These are phyloP conservation scores for Drosophila peninsularis DNA, from an alignment of 2,888 invertebrate species.

Conservation along the genomic window DNA sequence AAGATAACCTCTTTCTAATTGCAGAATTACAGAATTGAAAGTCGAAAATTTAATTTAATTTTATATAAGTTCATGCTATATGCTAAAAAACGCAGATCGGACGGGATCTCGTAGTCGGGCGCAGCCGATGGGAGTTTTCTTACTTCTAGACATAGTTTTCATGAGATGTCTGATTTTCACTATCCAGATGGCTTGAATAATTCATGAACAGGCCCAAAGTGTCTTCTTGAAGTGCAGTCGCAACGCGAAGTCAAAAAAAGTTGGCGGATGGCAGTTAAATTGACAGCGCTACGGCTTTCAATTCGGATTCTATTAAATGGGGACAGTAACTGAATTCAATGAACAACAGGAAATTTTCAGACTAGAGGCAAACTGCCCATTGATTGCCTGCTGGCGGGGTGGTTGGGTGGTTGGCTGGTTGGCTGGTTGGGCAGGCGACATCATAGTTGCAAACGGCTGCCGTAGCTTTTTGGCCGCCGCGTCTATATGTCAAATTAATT, in stretches of 20 bases:
- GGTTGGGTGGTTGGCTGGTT: background rate
- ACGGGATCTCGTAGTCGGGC: no score
- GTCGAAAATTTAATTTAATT: no score
- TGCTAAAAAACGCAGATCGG: no score
- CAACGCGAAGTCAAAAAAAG: background rate
- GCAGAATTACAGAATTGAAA: no score
- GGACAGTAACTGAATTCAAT: slow-evolving; percentile 8
- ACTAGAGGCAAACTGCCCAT: slow-evolving; percentile 11
- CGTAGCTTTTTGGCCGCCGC: slow-evolving; percentile 51
- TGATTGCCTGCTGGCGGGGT: slow-evolving; percentile 1
- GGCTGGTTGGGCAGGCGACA: slow-evolving; percentile 17
- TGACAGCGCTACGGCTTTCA: background rate
- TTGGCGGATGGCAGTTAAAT: background rate
- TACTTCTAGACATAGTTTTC: background rate
- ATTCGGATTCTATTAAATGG: slow-evolving; percentile 6
- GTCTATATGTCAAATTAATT: slow-evolving; percentile 78
- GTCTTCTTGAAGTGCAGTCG: background rate
- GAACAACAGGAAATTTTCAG: slow-evolving; percentile 15
- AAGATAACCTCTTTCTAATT: no score
- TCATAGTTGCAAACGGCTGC: slow-evolving; percentile 52
- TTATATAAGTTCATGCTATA: no score
- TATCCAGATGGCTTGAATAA: background rate
- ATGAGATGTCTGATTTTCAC: background rate
- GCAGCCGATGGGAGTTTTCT: no score
- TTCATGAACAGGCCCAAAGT: background rate